A percentile compares a stretch with the other conserved stretches of the same genome.
Evolutionary conservation across 2,113 vertebrate genomes (phyloP).

Genomic region (Dromiciops gliroides): DNA sequence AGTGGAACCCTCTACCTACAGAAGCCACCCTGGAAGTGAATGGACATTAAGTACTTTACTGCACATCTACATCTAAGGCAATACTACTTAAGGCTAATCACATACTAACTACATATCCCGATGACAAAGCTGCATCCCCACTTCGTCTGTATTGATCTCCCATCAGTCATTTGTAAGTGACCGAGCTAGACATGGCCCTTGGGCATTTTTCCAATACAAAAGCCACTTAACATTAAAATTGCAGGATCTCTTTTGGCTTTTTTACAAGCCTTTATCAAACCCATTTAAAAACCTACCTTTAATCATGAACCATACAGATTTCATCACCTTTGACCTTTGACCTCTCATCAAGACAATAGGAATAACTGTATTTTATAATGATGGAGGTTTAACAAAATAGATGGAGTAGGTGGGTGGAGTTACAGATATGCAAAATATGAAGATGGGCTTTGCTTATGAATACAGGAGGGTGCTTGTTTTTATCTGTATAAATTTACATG

Average conservation of each 20-base stretch:
- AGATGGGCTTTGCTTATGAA: too few relatives aligned
- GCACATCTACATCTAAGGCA: constrained; percentile 63
- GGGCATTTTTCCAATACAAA: constrained; percentile 88
- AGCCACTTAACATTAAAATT: constrained; percentile 91
- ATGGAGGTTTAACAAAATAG: not conserved
- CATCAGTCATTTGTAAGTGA: constrained; percentile 90
- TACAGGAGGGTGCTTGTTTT: not conserved
- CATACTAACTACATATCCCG: constrained; percentile 82
- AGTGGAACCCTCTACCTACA: not conserved
- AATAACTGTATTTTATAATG: constrained; percentile 20
- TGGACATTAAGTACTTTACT: constrained; percentile 69
- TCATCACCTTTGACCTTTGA: constrained; percentile 75
- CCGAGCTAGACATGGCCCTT: constrained; percentile 87
- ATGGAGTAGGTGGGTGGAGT: not conserved
- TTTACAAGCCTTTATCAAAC: constrained; percentile 79
- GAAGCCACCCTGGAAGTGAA: constrained; percentile 54
- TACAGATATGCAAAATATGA: constrained; percentile 14
- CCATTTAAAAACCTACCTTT: constrained; percentile 74
- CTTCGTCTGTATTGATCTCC: constrained; percentile 89
- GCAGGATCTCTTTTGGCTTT: constrained; percentile 78
- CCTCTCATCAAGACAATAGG: constrained; percentile 55
- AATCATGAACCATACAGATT: constrained; percentile 71
- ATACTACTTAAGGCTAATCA: constrained; percentile 82
- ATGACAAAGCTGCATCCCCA: constrained; percentile 87
- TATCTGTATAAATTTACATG: not conserved